phyloP scores from a whole-genome alignment of 1,140 invertebrate genomes.

The Orussus abietinus region DNA sequence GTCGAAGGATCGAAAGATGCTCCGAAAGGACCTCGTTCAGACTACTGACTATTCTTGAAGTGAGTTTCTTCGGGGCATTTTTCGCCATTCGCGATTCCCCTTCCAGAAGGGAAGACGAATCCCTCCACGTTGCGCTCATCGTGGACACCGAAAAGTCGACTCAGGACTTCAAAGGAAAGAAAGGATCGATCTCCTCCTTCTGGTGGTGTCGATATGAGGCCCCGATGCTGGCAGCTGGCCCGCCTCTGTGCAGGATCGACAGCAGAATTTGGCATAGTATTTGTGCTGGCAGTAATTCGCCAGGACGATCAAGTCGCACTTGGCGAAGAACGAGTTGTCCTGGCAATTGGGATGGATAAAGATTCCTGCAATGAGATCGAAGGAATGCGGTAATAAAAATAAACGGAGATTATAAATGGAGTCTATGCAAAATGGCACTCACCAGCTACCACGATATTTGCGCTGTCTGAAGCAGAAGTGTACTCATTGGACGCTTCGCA shows the following conservation, averaged over 20 bases:
- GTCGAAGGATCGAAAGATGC: slow-evolving; percentile 12
- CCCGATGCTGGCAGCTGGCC: slow-evolving; percentile 62
- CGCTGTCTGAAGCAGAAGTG: slow-evolving; percentile 58
- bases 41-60: too few relatives aligned
- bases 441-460: slow-evolving; percentile 70
- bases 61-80: too few relatives aligned
- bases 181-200: slow-evolving; percentile 35
- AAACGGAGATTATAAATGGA: slow-evolving; percentile 22
- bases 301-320: slow-evolving; percentile 80
- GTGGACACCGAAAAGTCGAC: slow-evolving; percentile 1
- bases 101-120: too few relatives aligned
- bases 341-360: slow-evolving; percentile 75
- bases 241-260: slow-evolving; percentile 81
- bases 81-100: too few relatives aligned
- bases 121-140: slow-evolving; percentile 1
- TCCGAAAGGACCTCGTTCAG: too few relatives aligned
- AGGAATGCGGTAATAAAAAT: slow-evolving; percentile 9
- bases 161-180: slow-evolving; percentile 15
- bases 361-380: slow-evolving; percentile 55
- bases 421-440: slow-evolving; percentile 24
- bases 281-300: slow-evolving; percentile 78
- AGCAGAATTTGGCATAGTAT: slow-evolving; percentile 92
- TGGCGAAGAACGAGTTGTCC: slow-evolving; percentile 85
- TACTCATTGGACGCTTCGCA: slow-evolving; percentile 74
- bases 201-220: slow-evolving; percentile 42